Evolutionary conservation across 2,888 invertebrate genomes (phyloP).

Genomic region (Saturnia pavonia): DNA sequence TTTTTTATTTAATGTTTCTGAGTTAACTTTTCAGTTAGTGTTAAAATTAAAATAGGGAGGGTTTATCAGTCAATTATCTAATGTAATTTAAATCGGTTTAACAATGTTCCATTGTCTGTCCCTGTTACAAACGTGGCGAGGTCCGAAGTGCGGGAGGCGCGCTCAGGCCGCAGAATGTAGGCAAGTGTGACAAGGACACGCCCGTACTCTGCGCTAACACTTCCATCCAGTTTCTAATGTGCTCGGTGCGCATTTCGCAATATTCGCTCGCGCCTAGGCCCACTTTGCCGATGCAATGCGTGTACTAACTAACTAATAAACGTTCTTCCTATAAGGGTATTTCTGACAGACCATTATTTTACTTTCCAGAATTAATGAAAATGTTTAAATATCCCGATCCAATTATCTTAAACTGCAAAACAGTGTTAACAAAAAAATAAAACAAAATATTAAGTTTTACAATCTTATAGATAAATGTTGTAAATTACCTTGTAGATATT

Average conservation of each 20-base stretch:
- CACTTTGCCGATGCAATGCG: conserved; percentile 62
- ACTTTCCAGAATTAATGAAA: not conserved
- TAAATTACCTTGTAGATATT: conserved; percentile 23
- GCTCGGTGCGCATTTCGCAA: conserved; percentile 76
- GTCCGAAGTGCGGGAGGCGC: conserved; percentile 59
- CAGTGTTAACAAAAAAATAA: not conserved
- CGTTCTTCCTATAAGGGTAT: conserved; percentile 62
- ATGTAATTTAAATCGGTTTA: conserved; percentile 62
- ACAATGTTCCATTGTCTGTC: conserved; percentile 74
- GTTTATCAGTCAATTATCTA: conserved; percentile 38
- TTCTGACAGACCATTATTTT: conserved; percentile 23
- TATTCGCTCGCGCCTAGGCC: conserved; percentile 60
- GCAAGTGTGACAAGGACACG: conserved; percentile 82
- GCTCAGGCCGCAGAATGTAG: conserved; percentile 76
- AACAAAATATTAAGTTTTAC: not conserved
- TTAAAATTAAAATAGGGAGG: not conserved
- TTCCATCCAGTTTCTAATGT: conserved; percentile 81
- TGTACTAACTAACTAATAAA: conserved; percentile 53
- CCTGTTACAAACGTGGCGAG: conserved; percentile 57
- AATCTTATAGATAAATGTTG: not conserved
- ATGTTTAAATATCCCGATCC: not conserved
- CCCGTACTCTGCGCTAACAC: conserved; percentile 79
- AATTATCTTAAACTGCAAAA: conserved; percentile 10
- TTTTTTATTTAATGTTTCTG: not conserved
- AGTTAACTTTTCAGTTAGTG: not conserved